Evolutionary conservation across 1,140 invertebrate genomes (phyloP).

Genomic region (Aplysia californica): DNA sequence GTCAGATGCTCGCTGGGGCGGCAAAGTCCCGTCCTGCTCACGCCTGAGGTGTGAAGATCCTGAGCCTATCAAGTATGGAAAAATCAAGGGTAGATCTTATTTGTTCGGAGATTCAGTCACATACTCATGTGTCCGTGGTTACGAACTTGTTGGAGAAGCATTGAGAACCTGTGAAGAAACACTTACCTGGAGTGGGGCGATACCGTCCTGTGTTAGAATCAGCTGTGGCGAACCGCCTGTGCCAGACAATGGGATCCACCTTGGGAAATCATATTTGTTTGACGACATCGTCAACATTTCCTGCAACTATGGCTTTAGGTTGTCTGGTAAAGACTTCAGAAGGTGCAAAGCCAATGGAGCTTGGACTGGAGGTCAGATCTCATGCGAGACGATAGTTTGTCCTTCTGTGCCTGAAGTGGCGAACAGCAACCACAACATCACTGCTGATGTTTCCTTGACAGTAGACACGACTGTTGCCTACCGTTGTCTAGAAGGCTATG

Average conservation of each 20-base stretch:
- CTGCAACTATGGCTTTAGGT: conserved; percentile 58
- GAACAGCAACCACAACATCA: conserved; percentile 46
- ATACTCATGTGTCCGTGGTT: conserved; percentile 69
- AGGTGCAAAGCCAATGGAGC: conserved; percentile 49
- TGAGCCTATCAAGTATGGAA: conserved; percentile 69
- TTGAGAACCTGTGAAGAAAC: conserved; percentile 34
- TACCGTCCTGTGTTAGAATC: conserved; percentile 42
- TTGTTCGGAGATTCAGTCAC: conserved; percentile 87
- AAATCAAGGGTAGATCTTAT: conserved; percentile 86
- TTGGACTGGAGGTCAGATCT: conserved; percentile 50
- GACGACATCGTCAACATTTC: conserved; percentile 35
- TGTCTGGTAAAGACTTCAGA: conserved; percentile 45
- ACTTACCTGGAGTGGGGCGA: conserved; percentile 69
- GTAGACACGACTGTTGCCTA: too few species aligned
- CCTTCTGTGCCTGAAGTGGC: conserved; percentile 38
- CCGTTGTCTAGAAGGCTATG: too few species aligned
- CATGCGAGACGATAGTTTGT: conserved; percentile 59
- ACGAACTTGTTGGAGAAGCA: conserved; percentile 25
- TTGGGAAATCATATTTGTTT: conserved; percentile 56
- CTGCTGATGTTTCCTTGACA: background rate
- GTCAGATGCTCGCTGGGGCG: conserved; percentile 55
- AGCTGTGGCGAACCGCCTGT: conserved; percentile 46
- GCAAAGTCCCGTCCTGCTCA: conserved; percentile 63
- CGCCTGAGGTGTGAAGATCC: conserved; percentile 41
- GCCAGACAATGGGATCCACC: conserved; percentile 38